Evolutionary conservation across 2,113 vertebrate genomes (phyloP).

Genomic region (Epinephelus fuscoguttatus): DNA sequence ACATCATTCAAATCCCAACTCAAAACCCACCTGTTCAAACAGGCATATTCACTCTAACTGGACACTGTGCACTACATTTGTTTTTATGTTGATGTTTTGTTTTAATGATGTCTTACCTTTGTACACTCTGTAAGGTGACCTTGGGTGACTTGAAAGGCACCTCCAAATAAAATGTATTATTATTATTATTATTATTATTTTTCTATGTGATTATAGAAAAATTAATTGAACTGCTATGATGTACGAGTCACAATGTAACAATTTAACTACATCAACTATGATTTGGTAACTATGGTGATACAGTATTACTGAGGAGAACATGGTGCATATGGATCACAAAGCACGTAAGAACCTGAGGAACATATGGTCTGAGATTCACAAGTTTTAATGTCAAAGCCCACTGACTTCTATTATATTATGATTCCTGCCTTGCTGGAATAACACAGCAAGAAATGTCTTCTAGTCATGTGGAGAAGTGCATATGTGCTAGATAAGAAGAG

Average conservation of each 20-base stretch:
- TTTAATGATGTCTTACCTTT: too few species aligned
- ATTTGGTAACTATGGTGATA: not conserved
- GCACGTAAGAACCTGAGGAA: not conserved
- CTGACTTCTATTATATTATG: too few species aligned
- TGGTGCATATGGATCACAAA: not conserved
- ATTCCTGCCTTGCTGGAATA: not conserved
- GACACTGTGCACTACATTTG: too few species aligned
- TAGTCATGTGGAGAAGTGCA: not conserved
- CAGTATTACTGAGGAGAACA: not conserved
- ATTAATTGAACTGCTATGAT: not conserved
- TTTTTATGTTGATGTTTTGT: too few species aligned
- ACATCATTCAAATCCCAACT: too few species aligned
- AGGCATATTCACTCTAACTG: too few species aligned
- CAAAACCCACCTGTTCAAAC: too few species aligned
- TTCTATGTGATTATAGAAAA: not conserved
- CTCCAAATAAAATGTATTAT: too few species aligned
- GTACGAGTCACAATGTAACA: not conserved
- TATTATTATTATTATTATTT: too few species aligned
- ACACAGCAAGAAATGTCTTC: not conserved
- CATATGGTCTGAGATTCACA: not conserved
- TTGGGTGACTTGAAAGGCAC: too few species aligned
- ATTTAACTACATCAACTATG: not conserved
- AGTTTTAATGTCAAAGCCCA: too few species aligned
- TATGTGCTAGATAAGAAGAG: not conserved
- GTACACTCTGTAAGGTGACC: too few species aligned